phyloP scores from a whole-genome alignment of 1,140 invertebrate species.

The Saccostrea cuccullata region DNA sequence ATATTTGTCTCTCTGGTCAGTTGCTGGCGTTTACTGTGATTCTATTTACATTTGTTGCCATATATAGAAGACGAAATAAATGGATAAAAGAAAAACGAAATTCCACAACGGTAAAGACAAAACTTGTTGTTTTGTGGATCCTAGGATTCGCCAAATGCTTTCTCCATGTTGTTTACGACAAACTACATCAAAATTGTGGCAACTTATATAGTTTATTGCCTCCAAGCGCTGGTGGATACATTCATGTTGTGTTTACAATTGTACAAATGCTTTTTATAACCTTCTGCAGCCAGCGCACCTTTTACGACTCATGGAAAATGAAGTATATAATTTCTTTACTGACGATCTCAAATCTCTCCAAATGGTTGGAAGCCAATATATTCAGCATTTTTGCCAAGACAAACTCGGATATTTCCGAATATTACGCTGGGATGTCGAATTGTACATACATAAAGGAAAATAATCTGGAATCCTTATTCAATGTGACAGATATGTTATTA shows the following conservation, averaged over 20 bases:
- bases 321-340: background rate
- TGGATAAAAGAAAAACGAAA: slow-evolving; percentile 10
- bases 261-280: background rate
- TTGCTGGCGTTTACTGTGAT: background rate
- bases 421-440: background rate
- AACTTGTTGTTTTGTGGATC: background rate
- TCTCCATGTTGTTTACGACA: background rate
- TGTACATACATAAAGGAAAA: slow-evolving; percentile 13
- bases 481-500: background rate
- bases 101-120: background rate
- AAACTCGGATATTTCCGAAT: background rate
- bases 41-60: background rate
- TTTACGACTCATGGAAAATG: slow-evolving; percentile 7
- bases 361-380: slow-evolving; percentile 18
- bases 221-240: background rate
- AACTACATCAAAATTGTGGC: background rate
- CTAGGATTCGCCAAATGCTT: background rate
- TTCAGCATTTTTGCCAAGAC: slow-evolving; percentile 12
- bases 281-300: background rate
- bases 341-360: slow-evolving; percentile 7
- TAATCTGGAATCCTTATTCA: background rate
- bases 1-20: background rate
- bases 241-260: background rate
- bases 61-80: background rate
- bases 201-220: background rate